phyloP scores from a whole-genome alignment of 2,113 vertebrate species.

The Tachysurus fulvidraco region DNA sequence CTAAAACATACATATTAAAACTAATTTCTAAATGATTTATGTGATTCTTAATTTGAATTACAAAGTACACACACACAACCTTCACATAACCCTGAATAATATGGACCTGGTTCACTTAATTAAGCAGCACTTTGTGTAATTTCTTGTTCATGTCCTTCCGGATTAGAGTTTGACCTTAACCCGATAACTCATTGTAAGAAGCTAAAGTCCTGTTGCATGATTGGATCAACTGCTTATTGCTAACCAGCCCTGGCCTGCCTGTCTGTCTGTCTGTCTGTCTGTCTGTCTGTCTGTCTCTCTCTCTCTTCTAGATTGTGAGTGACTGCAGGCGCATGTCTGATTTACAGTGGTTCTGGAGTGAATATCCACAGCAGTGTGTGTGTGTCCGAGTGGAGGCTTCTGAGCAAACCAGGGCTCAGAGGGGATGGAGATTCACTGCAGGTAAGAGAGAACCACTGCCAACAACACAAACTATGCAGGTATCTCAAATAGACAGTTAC shows the following conservation, averaged over 20 bases:
- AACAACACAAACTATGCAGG: background rate
- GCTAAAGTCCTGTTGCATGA: background rate
- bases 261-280: background rate
- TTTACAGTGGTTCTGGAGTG: constrained; percentile 79
- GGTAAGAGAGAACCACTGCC: constrained; percentile 61
- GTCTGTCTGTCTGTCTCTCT: background rate
- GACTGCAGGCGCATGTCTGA: constrained; percentile 84
- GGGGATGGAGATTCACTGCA: constrained; percentile 82
- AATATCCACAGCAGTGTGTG: constrained; percentile 67
- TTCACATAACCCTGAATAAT: background rate
- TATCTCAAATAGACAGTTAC: background rate
- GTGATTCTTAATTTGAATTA: background rate
- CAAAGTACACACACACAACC: background rate
- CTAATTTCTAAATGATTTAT: background rate
- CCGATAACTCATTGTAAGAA: background rate
- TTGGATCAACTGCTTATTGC: background rate
- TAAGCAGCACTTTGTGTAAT: background rate
- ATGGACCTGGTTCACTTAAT: background rate
- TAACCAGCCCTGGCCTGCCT: background rate
- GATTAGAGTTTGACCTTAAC: background rate
- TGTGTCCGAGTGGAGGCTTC: constrained; percentile 78
- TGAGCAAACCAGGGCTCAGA: constrained; percentile 70
- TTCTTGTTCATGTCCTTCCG: background rate
- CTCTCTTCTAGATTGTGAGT: constrained; percentile 86
- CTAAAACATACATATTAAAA: too few relatives aligned